Conservation (phyloP, 2,797 vertebrate genomes). For the Anguilla marmorata region DNA sequence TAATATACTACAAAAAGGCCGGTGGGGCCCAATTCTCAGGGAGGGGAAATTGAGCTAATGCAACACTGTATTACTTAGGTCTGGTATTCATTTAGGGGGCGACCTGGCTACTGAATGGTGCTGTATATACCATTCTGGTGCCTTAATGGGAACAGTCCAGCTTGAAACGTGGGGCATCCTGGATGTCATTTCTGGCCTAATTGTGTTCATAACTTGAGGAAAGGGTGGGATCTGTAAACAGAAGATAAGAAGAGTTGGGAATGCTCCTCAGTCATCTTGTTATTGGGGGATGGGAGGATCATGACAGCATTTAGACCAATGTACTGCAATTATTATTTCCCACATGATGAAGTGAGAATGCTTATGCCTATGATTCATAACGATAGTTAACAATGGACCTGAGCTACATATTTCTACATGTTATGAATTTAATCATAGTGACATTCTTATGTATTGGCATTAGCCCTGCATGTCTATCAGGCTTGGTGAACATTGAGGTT, state of each 20-base stretch:
- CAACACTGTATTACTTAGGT: conserved; percentile 40
- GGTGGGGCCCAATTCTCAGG: conserved; percentile 39
- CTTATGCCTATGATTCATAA: neutral
- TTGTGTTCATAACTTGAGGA: conserved; percentile 54
- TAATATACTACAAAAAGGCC: conserved; percentile 5
- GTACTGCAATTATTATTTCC: neutral
- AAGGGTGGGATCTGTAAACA: conserved; percentile 71
- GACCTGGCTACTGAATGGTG: conserved; percentile 3
- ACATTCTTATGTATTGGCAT: neutral
- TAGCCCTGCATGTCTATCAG: neutral
- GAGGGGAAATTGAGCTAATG: conserved; percentile 24
- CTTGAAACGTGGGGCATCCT: conserved; percentile 2
- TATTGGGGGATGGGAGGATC: conserved; percentile 38
- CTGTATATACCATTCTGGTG: neutral
- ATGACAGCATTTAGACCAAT: neutral
- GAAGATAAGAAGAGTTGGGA: conserved; percentile 58
- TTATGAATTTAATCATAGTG: neutral
- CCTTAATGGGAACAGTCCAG: neutral
- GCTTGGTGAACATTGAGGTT: neutral
- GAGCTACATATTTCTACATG: neutral
- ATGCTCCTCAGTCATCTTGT: conserved; percentile 43
- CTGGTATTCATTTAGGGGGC: neutral
- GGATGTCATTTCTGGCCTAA: conserved; percentile 29
- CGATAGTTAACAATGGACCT: neutral
- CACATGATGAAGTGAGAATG: neutral